Evolutionary conservation across 2,888 invertebrate genomes (phyloP).

Genomic region (Cosmorhoe ocellata): DNA sequence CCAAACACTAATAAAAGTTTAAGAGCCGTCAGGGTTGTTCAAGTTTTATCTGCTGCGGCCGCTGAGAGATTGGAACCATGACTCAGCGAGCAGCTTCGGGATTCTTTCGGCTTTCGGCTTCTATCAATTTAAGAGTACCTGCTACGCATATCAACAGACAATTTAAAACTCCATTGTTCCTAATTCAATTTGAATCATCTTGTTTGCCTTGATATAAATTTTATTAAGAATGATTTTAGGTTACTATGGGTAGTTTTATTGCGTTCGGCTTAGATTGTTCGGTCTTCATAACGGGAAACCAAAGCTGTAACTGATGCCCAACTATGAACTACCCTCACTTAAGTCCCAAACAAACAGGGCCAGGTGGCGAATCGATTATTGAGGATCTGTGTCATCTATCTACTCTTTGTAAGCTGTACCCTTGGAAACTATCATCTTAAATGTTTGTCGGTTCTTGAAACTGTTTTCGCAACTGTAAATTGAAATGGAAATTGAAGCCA

Average conservation of each 20-base stretch:
- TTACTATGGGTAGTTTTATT: no score
- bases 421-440: not conserved
- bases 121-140: not conserved
- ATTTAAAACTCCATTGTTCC: no score
- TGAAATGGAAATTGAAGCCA: no score
- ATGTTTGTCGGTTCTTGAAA: not conserved
- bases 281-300: not conserved
- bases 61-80: slow-evolving; percentile 50
- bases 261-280: not conserved
- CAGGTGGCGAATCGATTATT: slow-evolving; percentile 46
- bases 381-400: slow-evolving; percentile 16
- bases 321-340: slow-evolving; percentile 27
- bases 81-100: slow-evolving; percentile 39
- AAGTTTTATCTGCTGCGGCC: slow-evolving; percentile 26
- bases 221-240: no score
- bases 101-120: slow-evolving; percentile 1
- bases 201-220: no score
- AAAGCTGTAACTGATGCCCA: slow-evolving; percentile 14
- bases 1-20: slow-evolving; percentile 51
- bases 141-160: no score
- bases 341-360: slow-evolving; percentile 46
- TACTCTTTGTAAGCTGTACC: not conserved
- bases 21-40: slow-evolving; percentile 28
- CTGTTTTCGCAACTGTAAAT: no score
- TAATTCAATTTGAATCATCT: no score